Base-by-base conservation (phyloP, 1,140 invertebrate species). In the Tenebrio molitor region DNA sequence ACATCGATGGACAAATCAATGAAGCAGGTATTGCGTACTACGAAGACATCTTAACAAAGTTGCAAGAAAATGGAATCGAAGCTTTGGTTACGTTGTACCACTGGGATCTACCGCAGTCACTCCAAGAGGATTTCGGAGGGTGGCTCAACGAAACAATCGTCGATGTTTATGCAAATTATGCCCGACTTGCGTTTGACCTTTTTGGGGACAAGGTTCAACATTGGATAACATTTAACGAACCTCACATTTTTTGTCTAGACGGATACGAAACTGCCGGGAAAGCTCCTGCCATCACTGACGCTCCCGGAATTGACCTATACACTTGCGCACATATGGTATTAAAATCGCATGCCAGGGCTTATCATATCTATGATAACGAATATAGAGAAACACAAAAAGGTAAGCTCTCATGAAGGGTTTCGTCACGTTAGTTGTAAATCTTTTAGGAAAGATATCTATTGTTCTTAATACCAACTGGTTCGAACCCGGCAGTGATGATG, bases 11-110 rank as follows among this genome's bases (percentile, higher is more conserved):
- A n/a, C n/a, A 19, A 23, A 44, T 67, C 8, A 67, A 67, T 75
- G 81, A 85, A 39, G 85, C 85, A 46, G 90, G 90, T 12, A 77
- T 90, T 0, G 78, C 84, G 0, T 91, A 91, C 77, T 92, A 92
- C 79, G 86, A 89, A 68, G 84, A 86, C 16, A 77, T 92, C 0
- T 86, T 92, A 2, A 81, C 89, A 76, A 85, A 86, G 65, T 80
- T 92, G 1, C 76, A 88, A 0, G 82, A 81, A 34, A 84, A 87
- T 29, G 85, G 86, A 41, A 91, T 92, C 41, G 81, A 87, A 76
- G 89, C 90, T 1, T 81, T 91, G 82, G 89, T 92, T 76, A 89
- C 81, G 0, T 67, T 82, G 6, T 81, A 69, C 64, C 81, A 82
- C 50, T 82, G 79, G 78, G 82, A 83, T 71, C 44, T 74, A 42